Evolutionary conservation across 2,888 invertebrate genomes (phyloP).

Genomic region (Caenorhabditis doughertyi): DNA sequence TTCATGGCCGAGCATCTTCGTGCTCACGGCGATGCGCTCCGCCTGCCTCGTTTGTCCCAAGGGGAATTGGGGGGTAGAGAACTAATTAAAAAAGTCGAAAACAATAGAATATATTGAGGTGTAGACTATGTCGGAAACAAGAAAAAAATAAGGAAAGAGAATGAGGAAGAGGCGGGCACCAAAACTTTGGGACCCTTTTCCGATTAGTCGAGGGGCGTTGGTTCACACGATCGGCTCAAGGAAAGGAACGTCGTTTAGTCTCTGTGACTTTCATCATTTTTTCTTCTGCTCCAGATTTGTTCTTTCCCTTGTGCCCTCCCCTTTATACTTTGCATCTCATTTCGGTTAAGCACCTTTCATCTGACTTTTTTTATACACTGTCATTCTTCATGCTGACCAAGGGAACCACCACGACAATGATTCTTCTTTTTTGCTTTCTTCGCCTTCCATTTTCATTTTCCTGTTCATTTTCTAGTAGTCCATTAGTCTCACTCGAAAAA

Average conservation of each 20-base stretch:
- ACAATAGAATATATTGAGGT: slow-evolving; percentile 64
- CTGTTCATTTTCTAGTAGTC: slow-evolving; percentile 61
- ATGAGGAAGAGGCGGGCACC: not conserved
- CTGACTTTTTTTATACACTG: slow-evolving; percentile 18
- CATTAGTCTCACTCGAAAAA: slow-evolving; percentile 62
- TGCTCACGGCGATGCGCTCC: slow-evolving; percentile 32
- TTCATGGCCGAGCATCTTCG: slow-evolving; percentile 35
- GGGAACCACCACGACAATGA: slow-evolving; percentile 5
- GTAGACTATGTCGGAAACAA: slow-evolving; percentile 30
- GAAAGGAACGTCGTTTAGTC: slow-evolving; percentile 36
- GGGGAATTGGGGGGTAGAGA: slow-evolving; percentile 47
- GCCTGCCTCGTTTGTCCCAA: slow-evolving; percentile 39
- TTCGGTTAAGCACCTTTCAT: slow-evolving; percentile 23
- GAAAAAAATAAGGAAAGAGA: slow-evolving; percentile 9
- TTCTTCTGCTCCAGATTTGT: slow-evolving; percentile 43
- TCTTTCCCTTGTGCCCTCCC: slow-evolving; percentile 17
- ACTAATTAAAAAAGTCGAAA: slow-evolving; percentile 67
- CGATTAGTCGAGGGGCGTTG: slow-evolving; percentile 15
- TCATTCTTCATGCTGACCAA: slow-evolving; percentile 4
- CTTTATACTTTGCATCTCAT: slow-evolving; percentile 1
- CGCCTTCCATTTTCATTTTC: slow-evolving; percentile 50
- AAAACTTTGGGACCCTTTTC: slow-evolving; percentile 18
- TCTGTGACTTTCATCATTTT: slow-evolving; percentile 20
- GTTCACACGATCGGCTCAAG: slow-evolving; percentile 51
- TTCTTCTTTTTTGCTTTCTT: not conserved